Evolutionary conservation across 2,797 vertebrate species (phyloP), one percentile per base, ranked within the genome.

Genomic region (Cyprinodon diabolis): DNA sequence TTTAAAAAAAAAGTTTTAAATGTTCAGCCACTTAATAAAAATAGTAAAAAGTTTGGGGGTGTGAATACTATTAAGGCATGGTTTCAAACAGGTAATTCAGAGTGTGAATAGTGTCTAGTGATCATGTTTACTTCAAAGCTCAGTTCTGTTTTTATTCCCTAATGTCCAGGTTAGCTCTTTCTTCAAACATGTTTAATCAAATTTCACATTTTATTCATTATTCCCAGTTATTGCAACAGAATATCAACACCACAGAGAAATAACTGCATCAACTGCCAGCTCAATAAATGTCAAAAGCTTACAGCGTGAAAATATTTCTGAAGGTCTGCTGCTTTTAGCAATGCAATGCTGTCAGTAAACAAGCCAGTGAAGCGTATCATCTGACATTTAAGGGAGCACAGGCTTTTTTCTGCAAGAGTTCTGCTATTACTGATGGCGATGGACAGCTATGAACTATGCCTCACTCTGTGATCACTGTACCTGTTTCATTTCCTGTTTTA

Each of bases 401-500:
- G 51, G 43, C 73, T 67, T 69, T 62, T 67, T 72, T 69, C 76
- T 74, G 68, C 66, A 1, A 14, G 45, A 74, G 67, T 81, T 81
- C 79, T 84, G 80, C 71, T 78, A 12, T 79, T 73, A 55, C 47
- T 63, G 63, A 70, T 69, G 79, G 74, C 4, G 35, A 48, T n/a
- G 69, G 78, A 19, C 73, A 67, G 69, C 58, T 71, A 86, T 17
- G 54, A 81, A 63, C 60, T 25, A 4, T 62, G 78, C 63, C 23
- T 65, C 67, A 77, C 30, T 30, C 69, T 15, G 30, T 76, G 69
- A 72, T 9, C 1, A 68, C 52, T 84, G 81, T 74, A 79, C 56
- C 51, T 47, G 60, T 90, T 89, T 91, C 83, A 80, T 84, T 90
- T 92, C 90, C 90, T 91, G 84, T 92, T 92, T 92, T 52, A 75